Conservation (phyloP, 2,113 vertebrate genomes). For the Rhizomys pruinosus region DNA sequence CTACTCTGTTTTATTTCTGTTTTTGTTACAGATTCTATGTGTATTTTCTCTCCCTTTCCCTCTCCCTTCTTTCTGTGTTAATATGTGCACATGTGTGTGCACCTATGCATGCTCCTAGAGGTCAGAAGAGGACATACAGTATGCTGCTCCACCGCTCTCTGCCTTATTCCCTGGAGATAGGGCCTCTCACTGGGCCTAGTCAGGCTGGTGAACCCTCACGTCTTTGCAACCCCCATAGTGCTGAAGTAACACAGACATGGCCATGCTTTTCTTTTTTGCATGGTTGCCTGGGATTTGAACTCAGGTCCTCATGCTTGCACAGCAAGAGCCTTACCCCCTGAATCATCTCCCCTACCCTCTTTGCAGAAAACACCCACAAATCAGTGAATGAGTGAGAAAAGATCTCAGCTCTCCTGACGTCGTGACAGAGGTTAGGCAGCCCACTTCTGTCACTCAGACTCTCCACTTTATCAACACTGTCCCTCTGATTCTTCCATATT, state of each 20-base stretch:
- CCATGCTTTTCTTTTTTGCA: not conserved
- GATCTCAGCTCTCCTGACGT: accelerated
- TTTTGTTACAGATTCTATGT: not conserved
- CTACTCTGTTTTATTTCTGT: no score
- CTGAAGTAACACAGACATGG: not conserved
- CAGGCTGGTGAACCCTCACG: not conserved
- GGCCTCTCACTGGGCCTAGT: not conserved
- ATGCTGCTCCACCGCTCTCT: no score
- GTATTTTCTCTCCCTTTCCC: not conserved
- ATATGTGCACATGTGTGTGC: not conserved
- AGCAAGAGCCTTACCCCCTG: not conserved
- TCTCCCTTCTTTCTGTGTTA: not conserved
- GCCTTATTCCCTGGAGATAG: not conserved
- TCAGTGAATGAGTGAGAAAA: accelerated
- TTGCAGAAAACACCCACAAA: not conserved
- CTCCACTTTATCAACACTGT: not conserved
- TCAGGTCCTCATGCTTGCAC: not conserved
- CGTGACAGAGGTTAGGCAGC: accelerated
- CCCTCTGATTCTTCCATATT: not conserved
- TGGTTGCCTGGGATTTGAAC: not conserved
- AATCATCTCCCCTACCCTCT: not conserved
- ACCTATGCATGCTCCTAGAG: no score
- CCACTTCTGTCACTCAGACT: accelerated
- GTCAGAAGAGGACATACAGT: not conserved
- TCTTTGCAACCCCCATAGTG: not conserved